Evolutionary conservation across 30 jellyfish, hydroid and myxozoan species (phyloP).

Genomic region (Aurelia aurita): DNA sequence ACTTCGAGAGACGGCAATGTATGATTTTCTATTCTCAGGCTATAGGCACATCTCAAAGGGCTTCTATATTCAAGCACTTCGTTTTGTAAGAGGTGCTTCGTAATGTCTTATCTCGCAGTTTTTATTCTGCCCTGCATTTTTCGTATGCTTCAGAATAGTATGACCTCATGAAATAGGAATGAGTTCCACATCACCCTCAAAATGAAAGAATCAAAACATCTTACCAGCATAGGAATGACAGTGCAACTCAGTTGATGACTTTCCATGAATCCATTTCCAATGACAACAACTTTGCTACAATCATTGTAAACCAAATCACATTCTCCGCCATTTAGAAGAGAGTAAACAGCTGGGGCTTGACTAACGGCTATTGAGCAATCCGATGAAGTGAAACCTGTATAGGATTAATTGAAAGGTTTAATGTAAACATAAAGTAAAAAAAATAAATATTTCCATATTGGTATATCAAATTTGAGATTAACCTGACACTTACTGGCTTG

Average conservation of each 20-base stretch:
- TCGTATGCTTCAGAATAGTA: no score
- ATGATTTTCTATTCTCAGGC: no score
- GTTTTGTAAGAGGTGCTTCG: no score
- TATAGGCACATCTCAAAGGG: no score
- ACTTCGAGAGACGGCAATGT: no score
- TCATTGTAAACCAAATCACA: slow-evolving; percentile 62
- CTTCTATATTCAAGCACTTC: no score
- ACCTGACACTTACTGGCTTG: no score
- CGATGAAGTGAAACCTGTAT: slow-evolving; percentile 56
- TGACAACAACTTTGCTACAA: slow-evolving; percentile 59
- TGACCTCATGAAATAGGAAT: no score
- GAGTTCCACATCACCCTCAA: no score
- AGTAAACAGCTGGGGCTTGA: slow-evolving; percentile 66
- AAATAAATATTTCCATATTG: not conserved
- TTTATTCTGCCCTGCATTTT: no score
- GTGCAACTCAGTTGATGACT: slow-evolving; percentile 72
- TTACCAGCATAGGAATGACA: slow-evolving; percentile 69
- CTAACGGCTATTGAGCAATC: slow-evolving; percentile 73
- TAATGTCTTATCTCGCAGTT: no score
- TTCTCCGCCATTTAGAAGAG: slow-evolving; percentile 37
- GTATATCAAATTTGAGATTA: no score
- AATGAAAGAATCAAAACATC: not conserved
- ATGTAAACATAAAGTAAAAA: not conserved
- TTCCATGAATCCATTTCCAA: slow-evolving; percentile 83
- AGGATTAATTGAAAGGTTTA: not conserved